Conservation (phyloP, 1,140 invertebrate genomes). For the Caligus rogercresseyi region DNA sequence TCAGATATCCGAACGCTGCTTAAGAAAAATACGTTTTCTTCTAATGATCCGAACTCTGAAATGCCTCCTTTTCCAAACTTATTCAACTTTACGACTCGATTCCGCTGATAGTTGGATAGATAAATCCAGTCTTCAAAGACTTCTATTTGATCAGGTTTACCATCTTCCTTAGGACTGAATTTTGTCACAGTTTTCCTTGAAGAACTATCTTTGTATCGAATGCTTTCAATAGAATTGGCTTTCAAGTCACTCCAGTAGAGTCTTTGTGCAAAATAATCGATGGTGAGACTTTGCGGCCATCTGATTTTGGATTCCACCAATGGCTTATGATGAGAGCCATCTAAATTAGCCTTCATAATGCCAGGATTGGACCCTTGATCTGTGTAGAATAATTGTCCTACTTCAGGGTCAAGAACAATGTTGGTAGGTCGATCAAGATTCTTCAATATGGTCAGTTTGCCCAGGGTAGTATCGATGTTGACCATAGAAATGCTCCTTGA, state of each 20-base stretch:
- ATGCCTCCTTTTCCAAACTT: conserved; percentile 45
- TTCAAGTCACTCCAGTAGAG: conserved; percentile 60
- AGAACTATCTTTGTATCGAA: conserved; percentile 48
- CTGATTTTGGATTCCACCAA: conserved; percentile 39
- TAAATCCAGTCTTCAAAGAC: conserved; percentile 53
- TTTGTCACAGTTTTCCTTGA: conserved; percentile 40
- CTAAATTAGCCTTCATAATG: conserved; percentile 47
- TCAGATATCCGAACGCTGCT: conserved; percentile 40
- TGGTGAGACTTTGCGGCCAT: conserved; percentile 45
- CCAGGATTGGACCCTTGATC: conserved; percentile 30
- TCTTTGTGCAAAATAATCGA: conserved; percentile 44
- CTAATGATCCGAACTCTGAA: conserved; percentile 31
- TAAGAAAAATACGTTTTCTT: conserved; percentile 27
- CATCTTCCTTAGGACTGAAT: conserved; percentile 31
- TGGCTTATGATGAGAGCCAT: conserved; percentile 39
- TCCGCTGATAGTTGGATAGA: conserved; percentile 41
- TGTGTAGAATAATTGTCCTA: conserved; percentile 38
- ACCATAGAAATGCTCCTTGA: conserved; percentile 41
- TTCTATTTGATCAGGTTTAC: conserved; percentile 46
- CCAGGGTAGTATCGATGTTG: conserved; percentile 38
- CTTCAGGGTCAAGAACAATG: conserved; percentile 46
- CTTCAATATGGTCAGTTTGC: conserved; percentile 37
- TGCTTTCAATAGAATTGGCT: conserved; percentile 51
- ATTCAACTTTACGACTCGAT: conserved; percentile 44
- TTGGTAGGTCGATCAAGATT: conserved; percentile 40